phyloP scores from a whole-genome alignment of 2,113 vertebrate genomes.

The Ondatra zibethicus region DNA sequence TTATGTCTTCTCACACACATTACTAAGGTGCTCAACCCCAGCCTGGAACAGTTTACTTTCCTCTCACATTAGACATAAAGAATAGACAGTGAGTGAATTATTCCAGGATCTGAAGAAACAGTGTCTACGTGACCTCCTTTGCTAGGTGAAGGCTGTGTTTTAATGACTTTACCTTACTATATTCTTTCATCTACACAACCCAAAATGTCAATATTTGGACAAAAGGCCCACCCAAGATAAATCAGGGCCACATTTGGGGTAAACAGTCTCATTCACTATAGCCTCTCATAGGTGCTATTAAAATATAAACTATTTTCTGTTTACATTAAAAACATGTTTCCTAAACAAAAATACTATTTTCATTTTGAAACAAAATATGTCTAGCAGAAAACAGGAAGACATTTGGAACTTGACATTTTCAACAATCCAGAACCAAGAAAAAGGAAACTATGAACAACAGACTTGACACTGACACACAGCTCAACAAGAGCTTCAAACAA shows the following conservation, averaged over 20 bases:
- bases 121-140: neutral
- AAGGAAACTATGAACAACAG: neutral
- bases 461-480: neutral
- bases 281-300: neutral
- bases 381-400: slow-evolving; percentile 7
- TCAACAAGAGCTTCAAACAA: neutral
- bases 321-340: slow-evolving; percentile 31
- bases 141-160: neutral
- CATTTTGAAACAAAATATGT: slow-evolving; percentile 25
- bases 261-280: neutral
- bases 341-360: slow-evolving; percentile 22
- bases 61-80: neutral
- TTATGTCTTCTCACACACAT: neutral
- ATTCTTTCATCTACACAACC: neutral
- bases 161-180: neutral
- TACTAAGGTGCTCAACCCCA: neutral
- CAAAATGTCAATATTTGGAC: neutral
- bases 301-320: neutral
- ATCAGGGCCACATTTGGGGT: neutral
- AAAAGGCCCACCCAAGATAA: neutral
- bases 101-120: neutral
- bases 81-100: neutral
- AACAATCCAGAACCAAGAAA: slow-evolving; percentile 25
- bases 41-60: neutral
- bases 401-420: neutral